Base-by-base conservation (phyloP, 2,113 vertebrate genomes). In the Corythornis vintsioides region DNA sequence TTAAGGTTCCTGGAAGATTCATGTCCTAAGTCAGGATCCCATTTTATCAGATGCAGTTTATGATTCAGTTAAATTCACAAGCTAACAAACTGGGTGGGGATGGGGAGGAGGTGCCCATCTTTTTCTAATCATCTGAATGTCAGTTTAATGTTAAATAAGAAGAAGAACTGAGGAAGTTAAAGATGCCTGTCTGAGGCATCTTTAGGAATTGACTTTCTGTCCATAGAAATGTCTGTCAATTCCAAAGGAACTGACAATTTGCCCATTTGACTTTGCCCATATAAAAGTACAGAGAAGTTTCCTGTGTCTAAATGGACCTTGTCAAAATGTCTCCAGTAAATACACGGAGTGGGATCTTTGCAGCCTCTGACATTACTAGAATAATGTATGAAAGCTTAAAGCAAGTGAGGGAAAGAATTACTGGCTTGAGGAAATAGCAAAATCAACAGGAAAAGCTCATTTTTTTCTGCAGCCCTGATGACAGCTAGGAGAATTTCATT, bases 401-500 rank as follows among this genome's bases (percentile, higher is more conserved):
- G 76, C 60, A 92, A 94, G 69, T 52, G 40, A 89, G 88, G 56
- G 67, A 92, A 95, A 91, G 80, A 91, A 92, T 89, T 91, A 52
- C 78, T 66, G 35, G 52, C 29, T 88, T 52, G 67, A 95, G 83
- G 72, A 94, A 95, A 91, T 17, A 80, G 67, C 57, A 94, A 94
- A 94, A 92, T 91, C 72, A 83, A 91, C 88, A 90, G 92, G 92
- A 95, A 94, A 91, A 79, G 19, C 74, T 29, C 6, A 0, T 52
- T 66, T 92, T 69, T 88, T 55, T 11, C 43, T 69, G 1, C n/a
- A 94, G 47, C 38, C 52, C 69, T 83, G 79, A 88, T 77, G 92
- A 95, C 79, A 94, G 77, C 77, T 43, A 83, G 75, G 75, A 91
- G 89, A 88, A 94, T 91, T 92, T 95, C 84, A 89, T 91, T 85